Evolutionary conservation across 1,140 invertebrate species (phyloP).

Genomic region (Neelides sp.): DNA sequence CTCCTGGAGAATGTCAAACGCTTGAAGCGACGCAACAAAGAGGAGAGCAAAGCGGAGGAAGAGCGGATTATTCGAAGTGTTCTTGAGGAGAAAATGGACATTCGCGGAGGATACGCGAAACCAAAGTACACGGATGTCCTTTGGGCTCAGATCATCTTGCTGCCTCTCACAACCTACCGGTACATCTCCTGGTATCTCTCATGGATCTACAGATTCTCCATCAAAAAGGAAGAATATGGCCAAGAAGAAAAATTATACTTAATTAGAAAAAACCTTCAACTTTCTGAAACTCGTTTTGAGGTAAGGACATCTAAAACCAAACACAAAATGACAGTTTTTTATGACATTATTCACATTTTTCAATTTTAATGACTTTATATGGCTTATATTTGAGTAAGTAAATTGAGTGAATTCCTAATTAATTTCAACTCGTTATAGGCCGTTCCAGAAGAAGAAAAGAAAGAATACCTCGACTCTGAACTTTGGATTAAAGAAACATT

Average conservation of each 20-base stretch:
- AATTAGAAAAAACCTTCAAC: conserved; percentile 61
- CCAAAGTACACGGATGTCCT: conserved; percentile 60
- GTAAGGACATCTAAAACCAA: conserved; percentile 34
- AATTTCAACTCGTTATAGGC: conserved; percentile 38
- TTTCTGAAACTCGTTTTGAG: conserved; percentile 46
- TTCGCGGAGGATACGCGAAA: conserved; percentile 73
- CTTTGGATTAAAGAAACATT: conserved; percentile 73
- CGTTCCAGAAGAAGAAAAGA: conserved; percentile 57
- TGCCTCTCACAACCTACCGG: conserved; percentile 54
- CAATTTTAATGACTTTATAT: conserved; percentile 4
- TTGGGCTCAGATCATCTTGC: conserved; percentile 65
- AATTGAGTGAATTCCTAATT: background rate
- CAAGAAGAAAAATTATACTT: conserved; percentile 70
- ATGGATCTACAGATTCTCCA: conserved; percentile 67
- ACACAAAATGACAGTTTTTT: background rate
- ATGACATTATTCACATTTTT: background rate
- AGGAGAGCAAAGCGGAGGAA: conserved; percentile 61
- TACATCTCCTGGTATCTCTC: conserved; percentile 60
- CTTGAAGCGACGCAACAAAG: conserved; percentile 43
- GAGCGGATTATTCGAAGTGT: conserved; percentile 65
- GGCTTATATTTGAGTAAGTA: background rate
- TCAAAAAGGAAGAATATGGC: conserved; percentile 61
- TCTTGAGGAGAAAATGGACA: conserved; percentile 80
- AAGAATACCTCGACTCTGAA: conserved; percentile 58
- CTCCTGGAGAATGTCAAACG: conserved; percentile 44